Evolutionary conservation across 2,113 vertebrate genomes (phyloP).

Genomic region (Dicrurus megarhynchus): DNA sequence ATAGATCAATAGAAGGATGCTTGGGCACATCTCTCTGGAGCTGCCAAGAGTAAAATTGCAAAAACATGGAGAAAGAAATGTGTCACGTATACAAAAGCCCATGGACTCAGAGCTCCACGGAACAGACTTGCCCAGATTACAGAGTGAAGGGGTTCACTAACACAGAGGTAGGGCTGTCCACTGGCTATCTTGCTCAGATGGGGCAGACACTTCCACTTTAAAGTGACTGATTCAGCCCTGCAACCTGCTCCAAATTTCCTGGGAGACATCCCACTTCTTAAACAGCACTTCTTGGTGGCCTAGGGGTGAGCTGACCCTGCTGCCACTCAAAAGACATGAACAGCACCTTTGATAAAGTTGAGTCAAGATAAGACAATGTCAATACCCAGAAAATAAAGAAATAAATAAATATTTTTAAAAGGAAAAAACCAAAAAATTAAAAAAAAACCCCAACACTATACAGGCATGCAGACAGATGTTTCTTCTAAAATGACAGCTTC

Average conservation of each 20-base stretch:
- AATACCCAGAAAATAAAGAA: neutral
- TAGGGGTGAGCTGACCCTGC: neutral
- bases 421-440: fast-evolving
- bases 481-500: neutral
- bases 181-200: neutral
- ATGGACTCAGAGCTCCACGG: neutral
- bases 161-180: neutral
- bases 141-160: neutral
- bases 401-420: neutral
- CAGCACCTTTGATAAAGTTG: neutral
- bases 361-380: neutral
- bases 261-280: neutral
- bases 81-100: neutral
- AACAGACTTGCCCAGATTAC: neutral
- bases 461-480: neutral
- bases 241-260: neutral
- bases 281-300: neutral
- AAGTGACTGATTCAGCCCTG: neutral
- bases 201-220: neutral
- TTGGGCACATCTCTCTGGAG: neutral
- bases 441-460: fast-evolving
- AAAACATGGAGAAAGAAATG: neutral
- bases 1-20: neutral
- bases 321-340: neutral
- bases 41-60: neutral